These are phyloP conservation scores for Callospermophilus lateralis DNA, from an alignment of 2,113 vertebrate species.

Conservation along the genomic window DNA sequence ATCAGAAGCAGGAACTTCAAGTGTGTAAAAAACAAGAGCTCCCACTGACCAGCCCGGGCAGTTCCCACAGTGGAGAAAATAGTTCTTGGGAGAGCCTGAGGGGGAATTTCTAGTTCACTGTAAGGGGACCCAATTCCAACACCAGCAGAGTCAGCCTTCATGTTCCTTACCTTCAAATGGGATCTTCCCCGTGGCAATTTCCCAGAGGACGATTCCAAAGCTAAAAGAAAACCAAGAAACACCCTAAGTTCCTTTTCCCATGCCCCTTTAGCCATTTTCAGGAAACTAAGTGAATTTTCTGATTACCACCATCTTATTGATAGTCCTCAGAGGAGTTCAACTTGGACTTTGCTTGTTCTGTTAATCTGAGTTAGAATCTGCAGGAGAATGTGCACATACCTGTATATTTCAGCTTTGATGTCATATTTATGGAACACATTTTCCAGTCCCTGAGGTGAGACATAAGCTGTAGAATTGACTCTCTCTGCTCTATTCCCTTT, in stretches of 20 bases:
- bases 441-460: conserved; percentile 88
- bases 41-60: neutral
- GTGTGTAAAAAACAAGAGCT: neutral
- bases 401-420: conserved; percentile 93
- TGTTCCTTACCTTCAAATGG: conserved; percentile 91
- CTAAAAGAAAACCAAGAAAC: conserved; percentile 86
- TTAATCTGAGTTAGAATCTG: neutral
- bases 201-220: conserved; percentile 95
- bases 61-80: neutral
- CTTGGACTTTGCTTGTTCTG: neutral
- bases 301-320: neutral
- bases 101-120: neutral
- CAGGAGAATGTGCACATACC: conserved; percentile 82
- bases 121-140: neutral
- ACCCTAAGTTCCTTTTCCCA: neutral
- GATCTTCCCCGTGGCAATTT: conserved; percentile 89
- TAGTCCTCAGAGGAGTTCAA: neutral
- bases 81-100: neutral
- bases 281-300: neutral
- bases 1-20: neutral
- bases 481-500: conserved; percentile 60
- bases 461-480: conserved; percentile 83
- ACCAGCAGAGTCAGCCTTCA: neutral
- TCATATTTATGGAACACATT: conserved; percentile 85
- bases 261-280: neutral